These are phyloP conservation scores for Naso thynnoides DNA, from an alignment of 2,797 vertebrate genomes.

Conservation along the genomic window DNA sequence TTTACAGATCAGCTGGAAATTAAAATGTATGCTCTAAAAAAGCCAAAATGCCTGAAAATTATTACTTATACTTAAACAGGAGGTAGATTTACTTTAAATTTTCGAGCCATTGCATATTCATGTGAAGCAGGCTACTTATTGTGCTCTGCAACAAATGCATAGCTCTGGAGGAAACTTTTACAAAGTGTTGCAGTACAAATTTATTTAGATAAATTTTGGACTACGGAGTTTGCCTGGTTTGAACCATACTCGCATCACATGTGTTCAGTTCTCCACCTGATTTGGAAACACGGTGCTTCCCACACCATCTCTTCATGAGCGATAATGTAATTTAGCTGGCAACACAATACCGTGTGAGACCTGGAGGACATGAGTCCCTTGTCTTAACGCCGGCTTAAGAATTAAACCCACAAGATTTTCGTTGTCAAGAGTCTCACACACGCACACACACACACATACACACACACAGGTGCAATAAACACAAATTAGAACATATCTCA, in stretches of 20 bases:
- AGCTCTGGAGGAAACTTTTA: not conserved
- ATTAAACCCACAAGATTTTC: conserved; percentile 59
- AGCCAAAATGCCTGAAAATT: not conserved
- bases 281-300: conserved; percentile 66
- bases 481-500: conserved; percentile 81
- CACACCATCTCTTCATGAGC: conserved; percentile 73
- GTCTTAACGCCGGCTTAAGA: conserved; percentile 42
- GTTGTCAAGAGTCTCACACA: conserved; percentile 15
- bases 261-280: conserved; percentile 42
- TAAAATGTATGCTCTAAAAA: conserved; percentile 4
- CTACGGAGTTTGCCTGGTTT: conserved; percentile 14
- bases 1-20: conserved; percentile 31
- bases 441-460: conserved; percentile 53
- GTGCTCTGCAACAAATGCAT: not conserved
- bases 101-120: not conserved
- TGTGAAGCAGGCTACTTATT: not conserved
- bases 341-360: conserved; percentile 70
- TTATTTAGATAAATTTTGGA: not conserved
- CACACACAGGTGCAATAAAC: conserved; percentile 47
- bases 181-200: not conserved
- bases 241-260: conserved; percentile 39
- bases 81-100: not conserved
- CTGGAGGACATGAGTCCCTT: conserved; percentile 51
- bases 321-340: conserved; percentile 78
- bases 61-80: not conserved